Evolutionary conservation across 2,888 invertebrate genomes (phyloP), one percentile per base, ranked within the genome.

Genomic region (Megalurothrips usitatus): DNA sequence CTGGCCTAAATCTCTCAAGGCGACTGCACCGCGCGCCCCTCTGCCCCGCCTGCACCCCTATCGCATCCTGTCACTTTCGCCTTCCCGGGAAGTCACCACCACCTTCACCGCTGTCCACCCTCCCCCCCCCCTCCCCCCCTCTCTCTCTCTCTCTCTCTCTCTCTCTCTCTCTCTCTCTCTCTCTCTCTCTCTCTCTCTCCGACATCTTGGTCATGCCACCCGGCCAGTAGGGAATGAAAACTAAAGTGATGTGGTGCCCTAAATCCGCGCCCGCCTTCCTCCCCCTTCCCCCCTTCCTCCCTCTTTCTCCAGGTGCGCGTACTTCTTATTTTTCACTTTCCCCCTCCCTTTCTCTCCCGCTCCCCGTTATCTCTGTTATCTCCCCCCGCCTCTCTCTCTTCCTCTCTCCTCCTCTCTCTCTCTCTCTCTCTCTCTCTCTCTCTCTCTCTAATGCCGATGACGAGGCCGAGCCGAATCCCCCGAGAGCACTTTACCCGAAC

Each of bases 341-440:
- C 14, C 0, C 58, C 14, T 58, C 14, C 19, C 58, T 12, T 10
- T 52, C 52, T 52, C 52, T 9, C 52, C 19, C 52, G 12, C 52
- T 52, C 34, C 34, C 34, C 34, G 34, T 43, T 6, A n/a, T n/a
- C 6, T 43, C 34, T 6, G 34, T 43, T 58, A 17, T 58, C 58
- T 58, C 58, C 19, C 14, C 19, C 11, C 17, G 6, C 6, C 58
- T 14, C 58, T 14, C 58, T 14, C 11, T 58, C 58, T 1, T 17
- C 19, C 23, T 49, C 49, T 34, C 49, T n/a, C 23, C 34, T 34
- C 19, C 14, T 79, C 14, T 79, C 78, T 79, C 68, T 81, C 79
- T 43, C 58, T 14, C 58, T 14, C 58, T 14, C 11, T 58, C 58
- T 1, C 58, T 17, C 23, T 49, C 49, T 34, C 49, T n/a, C 23